Evolutionary conservation across 1,140 invertebrate genomes (phyloP).

Genomic region (Drosophila watanabei): DNA sequence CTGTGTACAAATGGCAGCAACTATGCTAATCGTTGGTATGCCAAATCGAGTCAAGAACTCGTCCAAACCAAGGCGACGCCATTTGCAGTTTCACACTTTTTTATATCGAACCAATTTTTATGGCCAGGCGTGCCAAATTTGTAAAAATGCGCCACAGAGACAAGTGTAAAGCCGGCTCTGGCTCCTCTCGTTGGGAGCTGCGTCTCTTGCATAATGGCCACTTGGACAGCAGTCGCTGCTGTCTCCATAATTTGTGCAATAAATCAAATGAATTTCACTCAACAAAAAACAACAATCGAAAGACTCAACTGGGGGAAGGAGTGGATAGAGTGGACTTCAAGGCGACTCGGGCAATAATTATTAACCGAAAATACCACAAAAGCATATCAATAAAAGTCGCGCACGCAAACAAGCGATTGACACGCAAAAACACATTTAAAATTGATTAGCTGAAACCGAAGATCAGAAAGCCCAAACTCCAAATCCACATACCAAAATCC

Average conservation of each 20-base stretch:
- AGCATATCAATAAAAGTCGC: constrained; percentile 81
- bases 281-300: constrained; percentile 75
- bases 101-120: constrained; percentile 79
- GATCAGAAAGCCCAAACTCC: constrained; percentile 15
- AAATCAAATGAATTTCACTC: constrained; percentile 83
- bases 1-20: constrained; percentile 52
- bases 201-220: constrained; percentile 65
- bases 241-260: constrained; percentile 82
- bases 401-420: constrained; percentile 83
- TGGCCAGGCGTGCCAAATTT: constrained; percentile 82
- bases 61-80: constrained; percentile 79
- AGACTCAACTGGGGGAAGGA: constrained; percentile 1
- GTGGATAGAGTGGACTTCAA: constrained; percentile 53
- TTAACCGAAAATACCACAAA: constrained; percentile 58
- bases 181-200: constrained; percentile 30
- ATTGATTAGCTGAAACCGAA: constrained; percentile 69
- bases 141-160: constrained; percentile 77
- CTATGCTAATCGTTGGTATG: constrained; percentile 75
- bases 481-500: constrained; percentile 10
- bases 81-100: constrained; percentile 83
- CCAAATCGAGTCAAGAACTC: constrained; percentile 75
- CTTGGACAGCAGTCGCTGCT: constrained; percentile 16
- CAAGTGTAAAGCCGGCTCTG: constrained; percentile 68
- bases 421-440: constrained; percentile 84
- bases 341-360: constrained; percentile 73